Base-by-base conservation (phyloP, 2,888 invertebrate species). In the Cephus nigrinus region DNA sequence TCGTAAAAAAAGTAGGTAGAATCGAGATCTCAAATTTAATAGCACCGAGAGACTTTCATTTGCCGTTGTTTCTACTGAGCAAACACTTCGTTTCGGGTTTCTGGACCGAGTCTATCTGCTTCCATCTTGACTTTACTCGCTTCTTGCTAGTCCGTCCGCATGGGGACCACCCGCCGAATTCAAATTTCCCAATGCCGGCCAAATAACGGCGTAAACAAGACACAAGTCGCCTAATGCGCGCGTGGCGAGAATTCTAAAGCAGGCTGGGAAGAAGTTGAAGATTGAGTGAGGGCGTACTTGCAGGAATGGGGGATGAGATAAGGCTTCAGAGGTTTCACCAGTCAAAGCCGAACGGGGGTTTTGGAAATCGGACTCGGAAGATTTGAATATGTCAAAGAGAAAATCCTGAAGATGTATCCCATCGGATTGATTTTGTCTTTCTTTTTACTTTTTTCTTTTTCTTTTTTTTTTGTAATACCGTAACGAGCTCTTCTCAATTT, bases 201-300 rank as follows among this genome's bases (percentile, higher is more conserved):
- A 82, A 86, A 86, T 82, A 84, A 82, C 82, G 82, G 83, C 83
- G 86, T 86, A 86, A 86, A 86, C 85, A 86, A 86, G 84, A 79
- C 82, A 78, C 82, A 82, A 82, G 86, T 76, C 81, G 83, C 72
- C 80, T 84, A 81, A 83, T 80, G 78, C 77, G 79, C 71, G 79
- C 85, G 86, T 86, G 85, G 82, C 84, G 78, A 72, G 81, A 86
- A 84, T 86, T 34, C 80, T 76, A 74, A 79, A 82, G 77, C 73
- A 81, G 73, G 30, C 68, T 12, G 69, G 76, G 72, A 11, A 36
- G 73, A 36, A 80, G 73, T 23, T 32, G 69, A 77, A 74, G 68
- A 68, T 23, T 30, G 68, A 68, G 74, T 4, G 68, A 68, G 74
- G 35, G 31, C 23, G 55, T 1, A 55, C 55, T 55, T 23, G 31